Percentiles rank a stretch among this genome's conserved stretches.
Evolutionary conservation across 2,888 invertebrate genomes (phyloP).

Genomic region (Callinectes sapidus): DNA sequence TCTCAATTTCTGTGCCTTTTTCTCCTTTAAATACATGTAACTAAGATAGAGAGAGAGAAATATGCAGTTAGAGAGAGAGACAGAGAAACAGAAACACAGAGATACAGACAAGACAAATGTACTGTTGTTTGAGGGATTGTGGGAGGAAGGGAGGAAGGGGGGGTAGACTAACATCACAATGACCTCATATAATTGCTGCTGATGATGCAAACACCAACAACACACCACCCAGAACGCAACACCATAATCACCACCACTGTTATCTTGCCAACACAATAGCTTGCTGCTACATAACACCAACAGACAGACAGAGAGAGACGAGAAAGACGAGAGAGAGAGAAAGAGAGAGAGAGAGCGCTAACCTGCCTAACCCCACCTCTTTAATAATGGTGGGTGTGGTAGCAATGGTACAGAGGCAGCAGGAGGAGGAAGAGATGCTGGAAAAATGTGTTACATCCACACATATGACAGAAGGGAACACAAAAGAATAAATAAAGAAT

Average conservation of each 20-base stretch:
- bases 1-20: too few species aligned
- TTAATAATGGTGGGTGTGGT: constrained; percentile 29
- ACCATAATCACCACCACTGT: not conserved
- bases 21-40: too few species aligned
- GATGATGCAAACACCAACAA: too few species aligned
- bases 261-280: not conserved
- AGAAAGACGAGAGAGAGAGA: constrained; percentile 26
- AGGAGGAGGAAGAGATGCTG: not conserved
- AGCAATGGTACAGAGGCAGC: not conserved
- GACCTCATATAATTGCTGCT: too few species aligned
- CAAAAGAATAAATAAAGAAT: not conserved
- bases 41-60: constrained; percentile 46
- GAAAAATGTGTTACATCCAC: not conserved
- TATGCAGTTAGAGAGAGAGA: not conserved
- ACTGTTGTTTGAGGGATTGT: too few species aligned
- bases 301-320: constrained; percentile 31
- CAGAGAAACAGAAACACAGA: too few species aligned
- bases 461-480: not conserved
- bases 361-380: constrained; percentile 7
- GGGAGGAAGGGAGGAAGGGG: constrained; percentile 41
- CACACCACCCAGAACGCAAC: not conserved
- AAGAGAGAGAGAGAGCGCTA: not conserved
- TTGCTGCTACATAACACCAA: not conserved
- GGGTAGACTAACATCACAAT: not conserved
- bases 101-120: too few species aligned